A percentile compares a stretch with the other conserved stretches of the same genome.
These are phyloP conservation scores for Listronotus bonariensis DNA, from an alignment of 1,140 invertebrate species.

Conservation along the genomic window DNA sequence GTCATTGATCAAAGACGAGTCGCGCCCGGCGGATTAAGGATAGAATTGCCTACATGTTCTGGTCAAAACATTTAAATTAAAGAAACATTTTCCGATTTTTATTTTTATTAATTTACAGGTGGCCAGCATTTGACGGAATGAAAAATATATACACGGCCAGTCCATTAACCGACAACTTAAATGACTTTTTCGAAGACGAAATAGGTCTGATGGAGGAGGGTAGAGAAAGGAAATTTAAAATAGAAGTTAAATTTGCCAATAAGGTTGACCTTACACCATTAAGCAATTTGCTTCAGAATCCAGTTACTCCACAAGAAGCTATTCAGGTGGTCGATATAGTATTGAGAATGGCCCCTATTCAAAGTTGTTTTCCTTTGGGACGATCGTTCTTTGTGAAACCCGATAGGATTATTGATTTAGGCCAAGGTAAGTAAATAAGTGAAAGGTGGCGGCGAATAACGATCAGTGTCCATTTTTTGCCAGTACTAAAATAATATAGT, in stretches of 20 bases:
- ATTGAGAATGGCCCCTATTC: conserved; percentile 65
- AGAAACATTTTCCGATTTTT: background rate
- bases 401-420: conserved; percentile 34
- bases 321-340: conserved; percentile 84
- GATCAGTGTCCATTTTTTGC: too few species aligned
- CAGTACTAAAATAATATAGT: too few species aligned
- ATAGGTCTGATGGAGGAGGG: conserved; percentile 54
- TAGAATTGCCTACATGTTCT: background rate
- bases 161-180: conserved; percentile 33
- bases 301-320: conserved; percentile 64
- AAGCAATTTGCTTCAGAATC: conserved; percentile 22
- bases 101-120: conserved; percentile 13
- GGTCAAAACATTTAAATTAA: background rate
- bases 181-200: conserved; percentile 38
- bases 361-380: conserved; percentile 54
- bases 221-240: conserved; percentile 62
- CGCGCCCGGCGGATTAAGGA: too few species aligned
- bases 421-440: conserved; percentile 29
- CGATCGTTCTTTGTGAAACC: conserved; percentile 56
- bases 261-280: conserved; percentile 46
- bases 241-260: conserved; percentile 62
- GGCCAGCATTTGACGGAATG: conserved; percentile 71
- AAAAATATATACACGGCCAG: conserved; percentile 66
- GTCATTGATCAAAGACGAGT: too few species aligned
- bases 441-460: too few species aligned